Evolutionary conservation across 2,888 invertebrate species (phyloP).

Genomic region (Eupeodes luniger): DNA sequence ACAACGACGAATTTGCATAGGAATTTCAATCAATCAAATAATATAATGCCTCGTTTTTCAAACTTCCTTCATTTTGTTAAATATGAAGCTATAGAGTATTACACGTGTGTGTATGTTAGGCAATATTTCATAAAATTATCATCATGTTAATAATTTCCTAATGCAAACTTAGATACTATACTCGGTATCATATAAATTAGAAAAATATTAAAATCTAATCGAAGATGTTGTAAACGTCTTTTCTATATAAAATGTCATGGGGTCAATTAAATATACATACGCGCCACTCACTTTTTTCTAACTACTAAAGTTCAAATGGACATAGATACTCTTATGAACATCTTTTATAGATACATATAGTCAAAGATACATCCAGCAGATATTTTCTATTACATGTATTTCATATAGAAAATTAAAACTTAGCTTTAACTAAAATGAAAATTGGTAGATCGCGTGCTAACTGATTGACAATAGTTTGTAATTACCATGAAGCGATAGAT

Average conservation of each 20-base stretch:
- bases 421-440: background rate
- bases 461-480: slow-evolving; percentile 75
- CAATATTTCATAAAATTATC: slow-evolving; percentile 10
- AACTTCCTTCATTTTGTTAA: slow-evolving; percentile 18
- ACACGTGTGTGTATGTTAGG: slow-evolving; percentile 31
- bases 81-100: background rate
- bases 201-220: slow-evolving; percentile 54
- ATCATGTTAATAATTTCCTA: slow-evolving; percentile 24
- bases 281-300: slow-evolving; percentile 35
- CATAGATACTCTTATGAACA: slow-evolving; percentile 39
- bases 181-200: background rate
- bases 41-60: slow-evolving; percentile 29
- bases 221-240: slow-evolving; percentile 32
- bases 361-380: background rate
- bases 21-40: slow-evolving; percentile 74
- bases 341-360: background rate
- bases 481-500: slow-evolving; percentile 54
- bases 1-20: slow-evolving; percentile 69
- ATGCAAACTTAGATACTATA: background rate
- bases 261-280: slow-evolving; percentile 58
- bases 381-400: slow-evolving; percentile 33
- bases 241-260: slow-evolving; percentile 57
- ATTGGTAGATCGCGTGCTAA: slow-evolving; percentile 72
- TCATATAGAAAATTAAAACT: background rate
- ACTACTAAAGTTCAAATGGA: slow-evolving; percentile 65